A percentile compares a stretch with the other conserved stretches of the same genome.
Conservation (phyloP, 1,140 invertebrate genomes). For the Drosophila kohkoa region DNA sequence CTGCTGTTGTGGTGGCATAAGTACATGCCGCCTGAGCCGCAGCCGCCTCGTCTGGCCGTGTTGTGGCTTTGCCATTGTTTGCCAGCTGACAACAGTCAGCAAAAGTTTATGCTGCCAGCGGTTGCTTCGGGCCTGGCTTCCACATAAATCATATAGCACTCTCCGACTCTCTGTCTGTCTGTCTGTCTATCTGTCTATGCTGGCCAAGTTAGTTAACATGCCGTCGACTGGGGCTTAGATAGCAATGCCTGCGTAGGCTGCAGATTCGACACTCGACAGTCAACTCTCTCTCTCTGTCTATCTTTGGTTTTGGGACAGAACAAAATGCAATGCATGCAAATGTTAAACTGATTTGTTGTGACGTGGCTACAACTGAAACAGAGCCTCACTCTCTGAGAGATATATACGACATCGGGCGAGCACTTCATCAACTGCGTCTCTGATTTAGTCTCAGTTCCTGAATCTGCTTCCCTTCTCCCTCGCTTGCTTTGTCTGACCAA, state of each 20-base stretch:
- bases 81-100: constrained; percentile 81
- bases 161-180: constrained; percentile 16
- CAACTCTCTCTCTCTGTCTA: not conserved
- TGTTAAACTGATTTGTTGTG: constrained; percentile 81
- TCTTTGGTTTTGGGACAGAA: not conserved
- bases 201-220: constrained; percentile 69
- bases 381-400: constrained; percentile 3
- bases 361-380: constrained; percentile 51
- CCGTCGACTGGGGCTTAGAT: constrained; percentile 58
- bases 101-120: constrained; percentile 76
- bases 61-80: constrained; percentile 81
- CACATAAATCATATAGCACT: constrained; percentile 69
- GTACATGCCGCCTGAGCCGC: constrained; percentile 39
- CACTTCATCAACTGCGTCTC: constrained; percentile 45
- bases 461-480: not conserved
- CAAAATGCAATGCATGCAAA: constrained; percentile 79
- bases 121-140: constrained; percentile 42
- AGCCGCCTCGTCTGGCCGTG: constrained; percentile 67
- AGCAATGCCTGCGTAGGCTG: constrained; percentile 26
- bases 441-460: constrained; percentile 13
- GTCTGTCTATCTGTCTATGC: constrained; percentile 11
- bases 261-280: constrained; percentile 13
- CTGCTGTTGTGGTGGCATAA: constrained; percentile 35
- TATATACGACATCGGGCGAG: constrained; percentile 30
- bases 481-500: not conserved